These are phyloP conservation scores for Lasioglossum leucozonium DNA, from an alignment of 2,888 invertebrate genomes.

Conservation along the genomic window DNA sequence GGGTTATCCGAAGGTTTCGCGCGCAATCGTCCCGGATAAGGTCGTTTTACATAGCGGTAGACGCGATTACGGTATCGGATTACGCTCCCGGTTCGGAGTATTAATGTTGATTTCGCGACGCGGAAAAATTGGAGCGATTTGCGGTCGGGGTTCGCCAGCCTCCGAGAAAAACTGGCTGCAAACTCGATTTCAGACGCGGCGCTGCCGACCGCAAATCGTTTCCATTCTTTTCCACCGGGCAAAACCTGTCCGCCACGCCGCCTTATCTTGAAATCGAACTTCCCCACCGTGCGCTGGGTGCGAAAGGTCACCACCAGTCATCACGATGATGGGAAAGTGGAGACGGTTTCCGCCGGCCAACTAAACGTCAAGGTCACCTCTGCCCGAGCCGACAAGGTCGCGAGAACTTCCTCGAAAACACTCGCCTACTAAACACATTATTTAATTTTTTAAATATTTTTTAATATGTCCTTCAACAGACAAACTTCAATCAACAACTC, in stretches of 20 bases:
- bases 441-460: too few species aligned
- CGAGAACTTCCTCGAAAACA: background rate
- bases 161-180: slow-evolving; percentile 5
- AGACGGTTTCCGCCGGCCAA: background rate
- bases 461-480: background rate
- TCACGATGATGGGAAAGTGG: slow-evolving; percentile 11
- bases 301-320: slow-evolving; percentile 15
- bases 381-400: background rate
- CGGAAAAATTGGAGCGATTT: slow-evolving; percentile 47
- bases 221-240: slow-evolving; percentile 24
- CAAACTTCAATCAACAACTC: background rate
- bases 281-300: background rate
- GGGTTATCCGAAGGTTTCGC: background rate
- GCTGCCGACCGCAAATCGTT: slow-evolving; percentile 50
- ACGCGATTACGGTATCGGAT: slow-evolving; percentile 38
- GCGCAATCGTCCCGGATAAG: background rate
- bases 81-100: slow-evolving; percentile 30
- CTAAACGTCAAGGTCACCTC: background rate
- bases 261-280: slow-evolving; percentile 21
- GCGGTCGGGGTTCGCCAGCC: slow-evolving; percentile 36
- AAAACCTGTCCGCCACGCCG: slow-evolving; percentile 8
- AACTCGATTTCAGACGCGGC: slow-evolving; percentile 13
- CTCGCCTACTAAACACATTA: too few species aligned
- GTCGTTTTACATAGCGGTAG: slow-evolving; percentile 39
- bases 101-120: slow-evolving; percentile 43